Base-by-base conservation (phyloP, 2,797 vertebrate genomes). In the Leptatherina wallacei region DNA sequence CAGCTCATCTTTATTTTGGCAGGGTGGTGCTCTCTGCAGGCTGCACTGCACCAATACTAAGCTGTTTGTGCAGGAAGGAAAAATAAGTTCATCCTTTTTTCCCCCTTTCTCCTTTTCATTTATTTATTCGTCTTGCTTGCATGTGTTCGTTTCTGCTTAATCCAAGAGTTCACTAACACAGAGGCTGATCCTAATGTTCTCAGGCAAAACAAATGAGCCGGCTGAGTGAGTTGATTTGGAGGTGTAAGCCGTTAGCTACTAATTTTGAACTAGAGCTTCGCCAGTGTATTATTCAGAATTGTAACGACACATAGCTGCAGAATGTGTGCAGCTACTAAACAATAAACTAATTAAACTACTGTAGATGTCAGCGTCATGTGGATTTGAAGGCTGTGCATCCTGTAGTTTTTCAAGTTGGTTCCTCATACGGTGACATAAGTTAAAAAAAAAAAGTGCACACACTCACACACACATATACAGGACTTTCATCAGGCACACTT, bases 1-100 rank as follows among this genome's bases (percentile, higher is more conserved):
- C 91, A 87, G 90, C 92, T 93, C 92, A 94, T 92, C 89, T 89
- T 93, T 94, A 92, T 94, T 93, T 94, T 93, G 93, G 92, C 93
- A 94, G 88, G 92, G 91, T 90, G 90, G 87, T 92, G 92, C 90
- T 92, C 92, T 93, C 92, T 93, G 91, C 92, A 94, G 91, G 93
- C 90, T 88, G 90, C 87, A 90, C 88, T 92, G 91, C 92, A 93
- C 88, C 92, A 93, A 92, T 93, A 93, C 92, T 91, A 92, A 94
- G 90, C 89, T 92, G 88, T 93, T 92, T 91, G 89, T 90, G 89
- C 49, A 82, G 62, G 62, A 73, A 91, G 78, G 75, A 61, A 70
- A 86, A 90, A 80, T 86, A 79, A 88, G 81, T 90, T 86, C 52
- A 87, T 87, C 80, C 80, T 81, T 59, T 82, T 68, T 65, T 70